Conservation (phyloP, 2,797 vertebrate genomes). For the Acomys russatus region DNA sequence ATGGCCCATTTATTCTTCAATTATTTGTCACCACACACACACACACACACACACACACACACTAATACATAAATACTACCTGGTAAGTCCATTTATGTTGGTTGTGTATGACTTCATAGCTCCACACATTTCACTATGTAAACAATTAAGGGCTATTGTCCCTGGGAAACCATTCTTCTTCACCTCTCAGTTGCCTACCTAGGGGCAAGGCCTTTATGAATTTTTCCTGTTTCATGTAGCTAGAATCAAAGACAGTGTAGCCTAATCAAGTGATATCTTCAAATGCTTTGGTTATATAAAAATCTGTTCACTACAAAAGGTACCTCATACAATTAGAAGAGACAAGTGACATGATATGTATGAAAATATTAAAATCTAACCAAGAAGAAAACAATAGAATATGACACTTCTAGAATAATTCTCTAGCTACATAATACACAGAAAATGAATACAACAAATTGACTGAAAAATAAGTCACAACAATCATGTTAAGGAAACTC, state of each 20-base stretch:
- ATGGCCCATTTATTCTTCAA: too few relatives aligned
- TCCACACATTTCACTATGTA: too few relatives aligned
- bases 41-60: not conserved
- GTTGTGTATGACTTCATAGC: not conserved
- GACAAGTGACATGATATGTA: not conserved
- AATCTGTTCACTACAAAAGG: not conserved
- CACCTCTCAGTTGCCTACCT: not conserved
- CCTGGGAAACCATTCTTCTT: too few relatives aligned
- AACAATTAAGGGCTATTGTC: not conserved
- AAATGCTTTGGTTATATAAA: not conserved
- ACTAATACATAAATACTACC: not conserved
- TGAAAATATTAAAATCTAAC: not conserved
- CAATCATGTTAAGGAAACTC: not conserved
- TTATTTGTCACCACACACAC: not conserved
- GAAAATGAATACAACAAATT: not conserved
- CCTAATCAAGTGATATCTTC: not conserved
- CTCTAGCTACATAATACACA: not conserved
- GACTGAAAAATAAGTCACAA: not conserved
- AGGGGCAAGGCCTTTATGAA: not conserved
- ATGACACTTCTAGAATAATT: not conserved
- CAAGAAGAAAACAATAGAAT: not conserved
- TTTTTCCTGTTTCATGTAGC: not conserved
- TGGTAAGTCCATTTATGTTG: not conserved
- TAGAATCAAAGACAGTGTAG: not conserved
- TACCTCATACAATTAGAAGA: not conserved